Conservation (phyloP, 2,888 invertebrate genomes). For the Lepidocyrtoides sp. region DNA sequence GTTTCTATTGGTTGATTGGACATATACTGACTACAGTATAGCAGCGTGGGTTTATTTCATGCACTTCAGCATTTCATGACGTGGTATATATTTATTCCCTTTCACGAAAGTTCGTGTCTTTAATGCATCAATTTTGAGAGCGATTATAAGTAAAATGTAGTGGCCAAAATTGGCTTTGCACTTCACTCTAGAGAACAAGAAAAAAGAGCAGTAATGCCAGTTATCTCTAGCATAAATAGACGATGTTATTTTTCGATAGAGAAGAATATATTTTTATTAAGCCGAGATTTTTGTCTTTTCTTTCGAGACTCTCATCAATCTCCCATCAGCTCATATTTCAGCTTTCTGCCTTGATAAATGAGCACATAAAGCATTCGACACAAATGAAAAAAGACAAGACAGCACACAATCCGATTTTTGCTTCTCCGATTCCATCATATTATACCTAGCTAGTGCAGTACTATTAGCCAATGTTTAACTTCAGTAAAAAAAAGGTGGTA, state of each 20-base stretch:
- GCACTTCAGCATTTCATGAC: no score
- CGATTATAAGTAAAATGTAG: slow-evolving; percentile 57
- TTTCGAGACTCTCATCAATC: slow-evolving; percentile 80
- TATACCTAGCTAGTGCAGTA: background rate
- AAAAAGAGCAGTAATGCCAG: slow-evolving; percentile 44
- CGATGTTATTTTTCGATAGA: no score
- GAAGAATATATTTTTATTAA: no score
- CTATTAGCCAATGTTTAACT: background rate
- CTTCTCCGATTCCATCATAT: background rate
- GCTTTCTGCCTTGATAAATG: slow-evolving; percentile 82
- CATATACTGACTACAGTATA: background rate
- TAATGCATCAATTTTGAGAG: slow-evolving; percentile 45
- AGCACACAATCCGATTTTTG: slow-evolving; percentile 76
- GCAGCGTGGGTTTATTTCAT: no score
- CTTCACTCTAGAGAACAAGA: slow-evolving; percentile 64
- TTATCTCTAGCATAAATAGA: background rate
- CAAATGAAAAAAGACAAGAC: slow-evolving; percentile 77
- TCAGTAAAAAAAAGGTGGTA: background rate
- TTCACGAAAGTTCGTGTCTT: slow-evolving; percentile 59
- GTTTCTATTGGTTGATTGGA: background rate
- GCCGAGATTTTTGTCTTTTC: slow-evolving; percentile 78
- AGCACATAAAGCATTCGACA: slow-evolving; percentile 82
- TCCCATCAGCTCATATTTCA: slow-evolving; percentile 83
- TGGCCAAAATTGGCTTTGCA: slow-evolving; percentile 68
- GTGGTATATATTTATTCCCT: no score